Percentiles rank a stretch among this genome's conserved stretches.
Evolutionary conservation across 2,797 vertebrate genomes (phyloP).

Genomic region (Sardinella longiceps): DNA sequence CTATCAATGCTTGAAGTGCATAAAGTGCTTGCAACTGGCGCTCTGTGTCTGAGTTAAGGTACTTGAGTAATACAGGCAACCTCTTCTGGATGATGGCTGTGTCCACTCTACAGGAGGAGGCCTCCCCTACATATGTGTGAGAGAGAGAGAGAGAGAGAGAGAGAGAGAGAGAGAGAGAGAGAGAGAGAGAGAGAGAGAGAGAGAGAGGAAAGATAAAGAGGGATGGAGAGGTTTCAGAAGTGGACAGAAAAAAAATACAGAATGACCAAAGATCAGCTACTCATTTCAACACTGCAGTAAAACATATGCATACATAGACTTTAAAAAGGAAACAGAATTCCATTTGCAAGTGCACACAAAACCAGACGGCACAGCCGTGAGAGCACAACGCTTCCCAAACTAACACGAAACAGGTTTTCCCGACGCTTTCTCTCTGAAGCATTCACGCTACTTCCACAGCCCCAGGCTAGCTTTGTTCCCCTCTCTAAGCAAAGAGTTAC

Average conservation of each 20-base stretch:
- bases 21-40: slow-evolving; percentile 99
- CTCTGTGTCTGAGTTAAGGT: slow-evolving; percentile 98
- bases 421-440: background rate
- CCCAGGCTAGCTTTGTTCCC: background rate
- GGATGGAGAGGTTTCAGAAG: background rate
- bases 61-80: slow-evolving; percentile 98
- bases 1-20: slow-evolving; percentile 98
- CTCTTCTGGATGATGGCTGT: slow-evolving; percentile 93
- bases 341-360: background rate
- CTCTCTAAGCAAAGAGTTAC: background rate
- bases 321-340: background rate
- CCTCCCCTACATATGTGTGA: slow-evolving; percentile 78
- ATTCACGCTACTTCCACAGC: background rate
- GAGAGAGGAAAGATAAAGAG: background rate
- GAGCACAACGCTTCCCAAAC: background rate
- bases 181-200: background rate
- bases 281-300: background rate
- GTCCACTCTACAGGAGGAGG: slow-evolving; percentile 91
- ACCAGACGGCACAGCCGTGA: background rate
- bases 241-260: background rate
- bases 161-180: background rate
- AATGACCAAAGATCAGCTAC: slow-evolving; percentile 5
- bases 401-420: background rate
- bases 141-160: slow-evolving; percentile 47
- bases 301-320: background rate